Evolutionary conservation across 2,113 vertebrate genomes (phyloP).

Genomic region (Stigmatopora nigra): DNA sequence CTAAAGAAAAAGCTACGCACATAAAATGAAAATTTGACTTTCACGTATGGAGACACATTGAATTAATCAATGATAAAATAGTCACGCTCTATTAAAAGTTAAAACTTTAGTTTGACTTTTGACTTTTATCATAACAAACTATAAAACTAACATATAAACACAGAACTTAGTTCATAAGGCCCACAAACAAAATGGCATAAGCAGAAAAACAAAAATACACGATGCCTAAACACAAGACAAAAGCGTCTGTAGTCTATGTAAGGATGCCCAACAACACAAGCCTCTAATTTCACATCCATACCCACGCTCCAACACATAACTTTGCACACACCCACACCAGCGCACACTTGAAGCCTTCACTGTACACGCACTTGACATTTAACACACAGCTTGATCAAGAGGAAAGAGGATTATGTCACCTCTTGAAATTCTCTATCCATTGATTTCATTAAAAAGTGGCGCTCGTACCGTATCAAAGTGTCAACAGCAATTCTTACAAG

Average conservation of each 20-base stretch:
- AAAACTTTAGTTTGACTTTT: no score
- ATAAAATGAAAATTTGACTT: no score
- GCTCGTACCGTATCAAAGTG: neutral
- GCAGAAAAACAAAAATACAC: neutral
- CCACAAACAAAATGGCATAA: neutral
- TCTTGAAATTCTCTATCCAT: neutral
- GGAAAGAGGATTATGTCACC: neutral
- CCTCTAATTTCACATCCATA: constrained; percentile 28
- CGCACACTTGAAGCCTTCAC: constrained; percentile 17
- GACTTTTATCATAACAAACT: neutral
- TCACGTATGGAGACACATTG: no score
- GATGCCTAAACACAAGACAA: constrained; percentile 1
- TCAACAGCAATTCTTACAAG: neutral
- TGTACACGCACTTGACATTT: constrained; percentile 5
- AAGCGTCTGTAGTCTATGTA: neutral
- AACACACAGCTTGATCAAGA: neutral
- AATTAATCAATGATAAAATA: no score
- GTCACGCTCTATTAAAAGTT: no score
- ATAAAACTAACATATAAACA: neutral
- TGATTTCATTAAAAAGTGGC: neutral
- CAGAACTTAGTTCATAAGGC: neutral
- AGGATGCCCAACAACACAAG: constrained; percentile 28
- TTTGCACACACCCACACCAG: constrained; percentile 1
- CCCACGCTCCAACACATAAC: constrained; percentile 13
- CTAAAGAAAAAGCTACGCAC: no score